Evolutionary conservation across 2,797 vertebrate genomes (phyloP), one percentile per base, ranked within the genome.

Genomic region (Liparis tanakae): DNA sequence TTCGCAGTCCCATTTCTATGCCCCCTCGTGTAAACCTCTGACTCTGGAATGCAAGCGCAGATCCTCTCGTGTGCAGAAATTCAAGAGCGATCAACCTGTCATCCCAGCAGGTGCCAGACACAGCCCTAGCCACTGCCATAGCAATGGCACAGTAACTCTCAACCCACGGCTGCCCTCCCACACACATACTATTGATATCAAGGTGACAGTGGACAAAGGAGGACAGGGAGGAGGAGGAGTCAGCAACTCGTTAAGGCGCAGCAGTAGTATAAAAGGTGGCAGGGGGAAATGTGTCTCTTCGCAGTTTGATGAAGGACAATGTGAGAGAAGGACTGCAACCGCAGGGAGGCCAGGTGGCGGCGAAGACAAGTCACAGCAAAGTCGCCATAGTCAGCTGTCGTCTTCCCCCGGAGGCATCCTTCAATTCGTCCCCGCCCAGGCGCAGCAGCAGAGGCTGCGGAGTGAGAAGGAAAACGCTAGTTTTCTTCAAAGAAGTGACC

Each of bases 101-200:
- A 34, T 64, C 81, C 85, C 91, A 53, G 81, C 88, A 36, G 88
- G 76, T 54, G 74, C 72, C 76, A 80, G 77, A 76, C 81, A 89
- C 78, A 84, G 79, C 80, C 89, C 91, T 76, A 94, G 89, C 85
- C 91, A 92, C 86, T 92, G 91, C 83, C 91, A 93, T 55, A 92
- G 86, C 79, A 94, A 94, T 88, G 93, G 93, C 69, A 94, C 85
- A 57, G 94, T 95, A 73, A 95, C 94, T 22, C 93, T 95, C 0
- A 87, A 78, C 64, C 92, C 93, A 17, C 88, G 90, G 58, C 91
- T 92, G 73, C 87, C 93, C 54, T 94, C 93, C 65, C 95, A 95
- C 82, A 95, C 95, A 0, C 95, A 96, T 80, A 92, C 90, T 70
- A 90, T 95, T 80, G 94, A 95, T 87, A 95, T 95, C 82, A 94